Evolutionary conservation across 2,888 invertebrate species (phyloP), one percentile per base, ranked within the genome.

Genomic region (Xestia xanthographa): DNA sequence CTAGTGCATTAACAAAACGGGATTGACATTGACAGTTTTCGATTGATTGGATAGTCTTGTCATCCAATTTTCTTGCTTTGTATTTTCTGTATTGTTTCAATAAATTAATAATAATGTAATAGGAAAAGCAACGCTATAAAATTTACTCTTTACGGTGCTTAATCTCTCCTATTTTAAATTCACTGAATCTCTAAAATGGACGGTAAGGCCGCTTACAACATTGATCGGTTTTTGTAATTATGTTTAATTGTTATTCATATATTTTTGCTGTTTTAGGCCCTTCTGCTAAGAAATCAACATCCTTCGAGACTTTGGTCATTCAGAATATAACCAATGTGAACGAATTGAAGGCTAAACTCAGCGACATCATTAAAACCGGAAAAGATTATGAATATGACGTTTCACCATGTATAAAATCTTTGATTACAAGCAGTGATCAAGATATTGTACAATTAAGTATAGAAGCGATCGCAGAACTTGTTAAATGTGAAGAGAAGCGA

Each of bases 401-500:
- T 77, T 94, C 95, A 17, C 90, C 95, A 5, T 94, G 96, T 82
- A 88, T 97, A 41, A 94, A 94, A 88, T 90, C 93, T 4, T 91
- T 97, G 82, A 84, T 97, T 62, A 92, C 89, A 41, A 93, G 90
- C 84, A 95, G 95, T 69, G 96, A 97, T 83, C 93, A 93, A 82
- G 97, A 97, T 78, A 97, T 97, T 48, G 95, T 97, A 69, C 93
- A 96, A 78, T 92, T 97, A 80, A 97, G 97, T 38, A 97, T 98
- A 26, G 97, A 98, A 94, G 97, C 98, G 41, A 97, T 98, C 79
- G 98, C 99, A 0, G 98, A 99, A 95, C 97, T 98, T 48, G 98
- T 98, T 20, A 98, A 98, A 97, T 97, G 97, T 90, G 98, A 98
- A 90, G 95, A 97, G 60, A 98, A 98, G 90, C 97, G 99, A 75